Evolutionary conservation across 2,797 vertebrate species (phyloP), one percentile per base, ranked within the genome.

Genomic region (Pipistrellus nathusii): DNA sequence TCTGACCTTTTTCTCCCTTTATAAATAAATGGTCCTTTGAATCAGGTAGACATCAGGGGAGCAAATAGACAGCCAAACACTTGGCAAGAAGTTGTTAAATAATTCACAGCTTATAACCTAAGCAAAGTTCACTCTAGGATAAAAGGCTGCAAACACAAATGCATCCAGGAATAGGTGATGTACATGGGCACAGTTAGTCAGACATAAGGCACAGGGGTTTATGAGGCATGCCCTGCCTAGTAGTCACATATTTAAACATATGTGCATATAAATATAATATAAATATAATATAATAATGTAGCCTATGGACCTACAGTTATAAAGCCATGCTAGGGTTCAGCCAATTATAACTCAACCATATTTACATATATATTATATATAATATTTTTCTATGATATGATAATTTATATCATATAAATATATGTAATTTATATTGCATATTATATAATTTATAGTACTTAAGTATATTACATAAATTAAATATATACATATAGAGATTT

Each of bases 1-100:
- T 57, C 62, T 94, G 77, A 91, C 71, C 72, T 95, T 88, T 85
- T 35, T 44, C 18, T 69, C 90, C 12, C 51, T 92, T 94, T 69
- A 20, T 66, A 85, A 69, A 20, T 64, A 85, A 69, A 75, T 88
- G 38, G 18, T 76, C 48, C 46, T 87, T 69, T 93, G 38, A 72
- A 76, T 62, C 75, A 71, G 27, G n/a, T 18, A 55, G 73, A 66
- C n/a, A 32, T 72, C 57, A 83, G 53, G 35, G 53, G 14, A 84
- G 23, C 53, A 90, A 72, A 80, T 51, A 18, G 8, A 25, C 44
- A 38, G 51, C 66, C 23, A 73, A 89, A 62, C 32, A 35, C 15
- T 84, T 77, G 59, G 59, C 77, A 77, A 76, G 57, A 51, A 82
- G 55, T 30, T 71, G 38, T 46, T 57, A 27, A 48, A 55, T 77